Evolutionary conservation across 1,140 invertebrate species (phyloP).

Genomic region (Proctacanthus coquilletti): DNA sequence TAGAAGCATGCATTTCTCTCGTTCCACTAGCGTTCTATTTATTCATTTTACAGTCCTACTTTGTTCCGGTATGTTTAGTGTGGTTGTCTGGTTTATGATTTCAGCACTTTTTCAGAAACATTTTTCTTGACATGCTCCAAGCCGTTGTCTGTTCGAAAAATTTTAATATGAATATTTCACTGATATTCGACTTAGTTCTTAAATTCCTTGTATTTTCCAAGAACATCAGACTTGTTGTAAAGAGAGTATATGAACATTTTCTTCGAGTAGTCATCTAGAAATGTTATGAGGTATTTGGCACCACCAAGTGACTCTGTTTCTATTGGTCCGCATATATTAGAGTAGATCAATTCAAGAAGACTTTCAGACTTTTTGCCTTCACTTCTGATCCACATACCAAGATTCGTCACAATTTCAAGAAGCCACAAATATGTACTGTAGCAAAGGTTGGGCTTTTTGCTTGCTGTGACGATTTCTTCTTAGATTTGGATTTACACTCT

Average conservation of each 20-base stretch:
- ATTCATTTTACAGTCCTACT: constrained; percentile 24
- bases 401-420: too few species aligned
- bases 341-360: constrained; percentile 26
- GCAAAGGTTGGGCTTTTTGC: too few species aligned
- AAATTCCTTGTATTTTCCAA: constrained; percentile 3
- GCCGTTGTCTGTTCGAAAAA: constrained; percentile 25
- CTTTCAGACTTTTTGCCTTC: too few species aligned
- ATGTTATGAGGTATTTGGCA: constrained; percentile 20
- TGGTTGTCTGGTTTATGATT: constrained; percentile 12
- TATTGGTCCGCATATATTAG: constrained; percentile 32
- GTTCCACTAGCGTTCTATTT: constrained; percentile 12
- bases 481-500: too few species aligned
- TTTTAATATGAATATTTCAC: constrained; percentile 15
- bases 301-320: constrained; percentile 19
- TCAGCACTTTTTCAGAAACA: constrained; percentile 10
- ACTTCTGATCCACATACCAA: too few species aligned
- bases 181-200: constrained; percentile 1
- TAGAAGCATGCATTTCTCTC: constrained; percentile 16
- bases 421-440: too few species aligned
- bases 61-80: constrained; percentile 19
- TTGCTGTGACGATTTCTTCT: too few species aligned
- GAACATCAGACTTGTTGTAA: constrained; percentile 26
- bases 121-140: constrained; percentile 26
- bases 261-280: constrained; percentile 31
- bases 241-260: constrained; percentile 28